Conservation (phyloP, 2,797 vertebrate species). For the Anguilla pacifica region DNA sequence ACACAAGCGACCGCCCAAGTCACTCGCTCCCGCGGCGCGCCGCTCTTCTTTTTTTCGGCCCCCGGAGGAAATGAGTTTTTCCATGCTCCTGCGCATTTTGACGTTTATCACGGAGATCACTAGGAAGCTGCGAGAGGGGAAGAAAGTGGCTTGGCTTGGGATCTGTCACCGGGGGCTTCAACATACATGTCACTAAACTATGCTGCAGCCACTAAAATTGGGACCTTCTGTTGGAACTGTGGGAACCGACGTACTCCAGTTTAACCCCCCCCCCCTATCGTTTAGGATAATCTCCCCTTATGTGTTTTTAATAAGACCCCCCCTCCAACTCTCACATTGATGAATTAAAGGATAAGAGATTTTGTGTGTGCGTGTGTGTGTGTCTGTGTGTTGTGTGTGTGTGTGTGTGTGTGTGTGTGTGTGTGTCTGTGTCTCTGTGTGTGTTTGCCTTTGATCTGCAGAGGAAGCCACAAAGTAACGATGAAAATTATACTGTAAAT, state of each 20-base stretch:
- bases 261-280: constrained; percentile 33
- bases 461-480: background rate
- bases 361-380: background rate
- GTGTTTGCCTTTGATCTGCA: background rate
- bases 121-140: constrained; percentile 46
- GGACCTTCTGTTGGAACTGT: constrained; percentile 60
- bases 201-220: constrained; percentile 57
- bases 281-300: constrained; percentile 47
- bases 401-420: background rate
- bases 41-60: constrained; percentile 11
- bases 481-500: constrained; percentile 19
- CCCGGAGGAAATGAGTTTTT: constrained; percentile 55
- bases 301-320: constrained; percentile 16
- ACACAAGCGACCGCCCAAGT: constrained; percentile 25
- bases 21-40: constrained; percentile 40
- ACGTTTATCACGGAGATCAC: constrained; percentile 59
- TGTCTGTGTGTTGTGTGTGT: background rate
- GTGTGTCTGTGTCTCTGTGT: background rate
- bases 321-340: background rate
- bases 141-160: constrained; percentile 57
- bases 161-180: constrained; percentile 57
- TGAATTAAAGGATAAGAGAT: background rate
- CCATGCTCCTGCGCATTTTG: constrained; percentile 37
- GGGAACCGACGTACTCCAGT: constrained; percentile 53
- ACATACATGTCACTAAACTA: constrained; percentile 58